phyloP scores from a whole-genome alignment of 2,113 vertebrate genomes.

The Motacilla tschutschensis region DNA sequence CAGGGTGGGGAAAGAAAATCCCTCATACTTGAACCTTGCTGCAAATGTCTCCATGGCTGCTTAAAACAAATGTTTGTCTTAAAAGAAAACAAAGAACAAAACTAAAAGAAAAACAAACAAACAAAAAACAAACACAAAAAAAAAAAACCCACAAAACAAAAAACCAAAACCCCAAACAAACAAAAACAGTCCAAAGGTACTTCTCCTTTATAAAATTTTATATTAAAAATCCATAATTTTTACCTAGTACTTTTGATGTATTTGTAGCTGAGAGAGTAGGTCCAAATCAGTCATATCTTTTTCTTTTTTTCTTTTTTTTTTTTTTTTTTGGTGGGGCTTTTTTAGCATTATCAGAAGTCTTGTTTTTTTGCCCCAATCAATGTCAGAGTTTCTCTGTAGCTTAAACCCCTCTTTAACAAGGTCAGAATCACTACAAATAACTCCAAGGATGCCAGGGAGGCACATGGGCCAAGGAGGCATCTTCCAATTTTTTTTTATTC shows the following conservation, averaged over 20 bases:
- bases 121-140: neutral
- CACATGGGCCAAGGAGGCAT: neutral
- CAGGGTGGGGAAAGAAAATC: neutral
- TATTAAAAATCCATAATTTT: neutral
- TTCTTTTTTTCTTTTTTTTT: neutral
- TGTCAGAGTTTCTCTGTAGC: neutral
- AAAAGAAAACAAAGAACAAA: neutral
- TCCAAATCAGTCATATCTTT: neutral
- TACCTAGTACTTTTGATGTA: neutral
- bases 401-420: neutral
- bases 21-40: neutral
- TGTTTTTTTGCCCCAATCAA: neutral
- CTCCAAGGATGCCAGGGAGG: neutral
- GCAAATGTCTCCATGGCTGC: neutral
- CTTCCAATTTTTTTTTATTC: neutral
- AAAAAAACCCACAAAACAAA: neutral
- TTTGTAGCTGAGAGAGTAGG: neutral
- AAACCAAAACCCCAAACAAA: neutral
- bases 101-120: neutral
- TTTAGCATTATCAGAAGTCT: neutral
- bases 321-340: neutral
- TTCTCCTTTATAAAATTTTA: neutral
- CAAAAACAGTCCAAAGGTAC: neutral
- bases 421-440: neutral
- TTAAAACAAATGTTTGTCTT: conserved; percentile 16